Evolutionary conservation across 2,888 invertebrate species (phyloP).

Genomic region (Charanyca ferruginea): DNA sequence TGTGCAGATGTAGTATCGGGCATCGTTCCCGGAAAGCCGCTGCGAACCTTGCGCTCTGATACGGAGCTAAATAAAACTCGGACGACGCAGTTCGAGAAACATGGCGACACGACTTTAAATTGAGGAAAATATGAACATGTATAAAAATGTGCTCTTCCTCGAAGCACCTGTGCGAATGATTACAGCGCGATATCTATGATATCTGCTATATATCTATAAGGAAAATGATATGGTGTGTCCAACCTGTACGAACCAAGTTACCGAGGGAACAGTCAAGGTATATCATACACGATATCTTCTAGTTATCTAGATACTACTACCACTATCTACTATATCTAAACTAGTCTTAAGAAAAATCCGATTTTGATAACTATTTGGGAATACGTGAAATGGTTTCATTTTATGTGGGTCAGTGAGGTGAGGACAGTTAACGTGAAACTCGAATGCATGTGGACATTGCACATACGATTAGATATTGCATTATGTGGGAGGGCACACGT

Average conservation of each 20-base stretch:
- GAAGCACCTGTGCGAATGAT: slow-evolving; percentile 46
- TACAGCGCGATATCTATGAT: slow-evolving; percentile 33
- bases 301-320: background rate
- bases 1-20: slow-evolving; percentile 69
- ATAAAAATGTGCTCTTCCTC: slow-evolving; percentile 41
- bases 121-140: slow-evolving; percentile 58
- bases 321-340: slow-evolving; percentile 14
- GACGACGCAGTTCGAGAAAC: slow-evolving; percentile 69
- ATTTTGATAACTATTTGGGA: slow-evolving; percentile 10
- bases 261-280: slow-evolving; percentile 10
- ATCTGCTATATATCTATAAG: slow-evolving; percentile 43
- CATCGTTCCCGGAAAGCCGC: slow-evolving; percentile 75
- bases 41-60: slow-evolving; percentile 62
- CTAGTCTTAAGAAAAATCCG: background rate
- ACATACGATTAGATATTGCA: slow-evolving; percentile 70
- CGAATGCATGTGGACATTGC: slow-evolving; percentile 58
- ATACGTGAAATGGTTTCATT: slow-evolving; percentile 12
- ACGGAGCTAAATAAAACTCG: slow-evolving; percentile 74
- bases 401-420: slow-evolving; percentile 39
- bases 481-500: slow-evolving; percentile 81
- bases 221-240: slow-evolving; percentile 47
- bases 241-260: slow-evolving; percentile 8
- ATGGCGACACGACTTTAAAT: slow-evolving; percentile 60
- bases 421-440: slow-evolving; percentile 42
- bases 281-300: background rate